Conservation (phyloP, 2,888 invertebrate genomes). For the Diachrysia chrysitis region DNA sequence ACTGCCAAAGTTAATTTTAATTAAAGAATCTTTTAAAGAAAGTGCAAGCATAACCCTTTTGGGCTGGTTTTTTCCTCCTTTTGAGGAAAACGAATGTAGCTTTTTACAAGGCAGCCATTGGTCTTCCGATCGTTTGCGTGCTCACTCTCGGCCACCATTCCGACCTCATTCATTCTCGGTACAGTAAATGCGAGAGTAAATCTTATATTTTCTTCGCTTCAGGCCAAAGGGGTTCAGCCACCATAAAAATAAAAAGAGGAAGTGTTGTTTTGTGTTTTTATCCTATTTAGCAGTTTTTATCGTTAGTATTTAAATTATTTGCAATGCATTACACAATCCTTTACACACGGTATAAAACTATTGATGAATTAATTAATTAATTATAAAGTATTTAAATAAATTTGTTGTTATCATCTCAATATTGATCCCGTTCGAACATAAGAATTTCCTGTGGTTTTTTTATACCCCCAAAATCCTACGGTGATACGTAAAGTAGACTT, state of each 20-base stretch:
- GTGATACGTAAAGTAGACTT: too few species aligned
- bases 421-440: too few species aligned
- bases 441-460: too few species aligned
- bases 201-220: constrained; percentile 4
- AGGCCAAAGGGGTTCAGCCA: constrained; percentile 1
- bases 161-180: constrained; percentile 2
- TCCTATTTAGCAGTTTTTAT: not conserved
- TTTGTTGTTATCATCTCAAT: too few species aligned
- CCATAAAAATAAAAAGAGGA: not conserved
- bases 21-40: not conserved
- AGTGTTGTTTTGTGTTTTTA: not conserved
- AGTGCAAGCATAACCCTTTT: not conserved
- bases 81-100: not conserved
- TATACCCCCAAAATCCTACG: too few species aligned
- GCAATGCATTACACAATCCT: not conserved
- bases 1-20: not conserved
- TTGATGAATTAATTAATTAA: too few species aligned
- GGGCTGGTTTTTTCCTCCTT: not conserved
- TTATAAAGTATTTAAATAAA: too few species aligned
- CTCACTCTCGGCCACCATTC: constrained; percentile 4
- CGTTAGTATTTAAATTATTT: not conserved
- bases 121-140: constrained; percentile 4
- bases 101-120: constrained; percentile 1
- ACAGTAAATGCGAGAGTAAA: constrained; percentile 1
- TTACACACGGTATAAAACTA: too few species aligned